These are phyloP conservation scores for Halcyon senegalensis DNA, from an alignment of 2,113 vertebrate species.

Conservation along the genomic window DNA sequence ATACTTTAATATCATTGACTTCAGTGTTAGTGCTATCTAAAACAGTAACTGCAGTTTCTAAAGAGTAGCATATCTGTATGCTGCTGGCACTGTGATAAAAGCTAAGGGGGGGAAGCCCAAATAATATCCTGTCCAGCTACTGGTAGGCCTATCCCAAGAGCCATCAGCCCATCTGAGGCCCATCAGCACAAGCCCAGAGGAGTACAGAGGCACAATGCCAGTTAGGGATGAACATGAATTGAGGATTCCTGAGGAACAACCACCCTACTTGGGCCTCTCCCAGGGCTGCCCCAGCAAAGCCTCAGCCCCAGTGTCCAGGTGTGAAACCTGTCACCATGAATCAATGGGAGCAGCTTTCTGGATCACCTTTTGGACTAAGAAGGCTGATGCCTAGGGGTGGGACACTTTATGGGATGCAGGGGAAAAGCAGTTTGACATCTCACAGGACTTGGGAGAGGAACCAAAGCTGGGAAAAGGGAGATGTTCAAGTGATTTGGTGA, in stretches of 20 bases:
- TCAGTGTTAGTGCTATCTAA: neutral
- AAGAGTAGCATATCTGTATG: neutral
- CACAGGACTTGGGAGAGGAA: neutral
- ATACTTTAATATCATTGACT: neutral
- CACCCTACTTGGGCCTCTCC: neutral
- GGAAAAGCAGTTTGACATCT: neutral
- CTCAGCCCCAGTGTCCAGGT: neutral
- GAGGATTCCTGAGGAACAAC: neutral
- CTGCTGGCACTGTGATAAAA: neutral
- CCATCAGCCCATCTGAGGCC: neutral
- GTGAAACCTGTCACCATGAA: neutral
- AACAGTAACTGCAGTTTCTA: neutral
- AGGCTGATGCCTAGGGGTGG: too few species aligned
- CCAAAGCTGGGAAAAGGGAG: neutral
- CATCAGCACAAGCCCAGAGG: neutral
- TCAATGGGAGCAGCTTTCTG: neutral
- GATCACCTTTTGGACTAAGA: neutral
- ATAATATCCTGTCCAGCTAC: neutral
- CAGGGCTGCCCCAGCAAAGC: neutral
- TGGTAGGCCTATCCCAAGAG: neutral
- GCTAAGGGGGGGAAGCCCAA: neutral
- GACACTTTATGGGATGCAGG: neutral
- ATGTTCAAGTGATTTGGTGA: neutral
- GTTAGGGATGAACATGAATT: accelerated
- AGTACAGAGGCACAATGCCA: neutral